Percentiles rank a stretch among this genome's conserved stretches.
Evolutionary conservation across 2,797 vertebrate species (phyloP).

Genomic region (Epinephelus awoara): DNA sequence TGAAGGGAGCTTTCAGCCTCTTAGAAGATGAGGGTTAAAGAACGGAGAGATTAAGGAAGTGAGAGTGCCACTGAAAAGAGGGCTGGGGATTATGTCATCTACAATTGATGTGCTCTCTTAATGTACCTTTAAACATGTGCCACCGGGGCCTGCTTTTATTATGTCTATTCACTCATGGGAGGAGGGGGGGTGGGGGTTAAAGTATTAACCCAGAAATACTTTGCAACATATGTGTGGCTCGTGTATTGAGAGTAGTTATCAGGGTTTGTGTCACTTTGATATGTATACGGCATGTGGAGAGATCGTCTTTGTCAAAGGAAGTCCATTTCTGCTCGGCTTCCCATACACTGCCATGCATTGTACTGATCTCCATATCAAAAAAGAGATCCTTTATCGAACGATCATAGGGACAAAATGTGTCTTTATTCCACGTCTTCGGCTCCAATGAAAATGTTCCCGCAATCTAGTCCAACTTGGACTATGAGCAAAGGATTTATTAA

Average conservation of each 20-base stretch:
- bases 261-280: conserved; percentile 83
- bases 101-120: conserved; percentile 85
- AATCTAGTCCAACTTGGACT: conserved; percentile 77
- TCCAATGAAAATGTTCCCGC: conserved; percentile 66
- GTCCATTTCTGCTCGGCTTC: conserved; percentile 72
- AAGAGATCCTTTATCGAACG: conserved; percentile 79
- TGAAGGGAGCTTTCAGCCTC: conserved; percentile 85
- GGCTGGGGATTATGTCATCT: conserved; percentile 84
- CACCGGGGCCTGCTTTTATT: conserved; percentile 81
- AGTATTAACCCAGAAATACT: conserved; percentile 82
- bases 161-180: conserved; percentile 72
- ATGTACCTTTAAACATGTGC: conserved; percentile 86
- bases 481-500: conserved; percentile 77
- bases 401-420: conserved; percentile 80
- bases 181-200: conserved; percentile 54
- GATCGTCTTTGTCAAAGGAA: conserved; percentile 76
- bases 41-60: conserved; percentile 85
- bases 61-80: conserved; percentile 80
- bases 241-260: conserved; percentile 73
- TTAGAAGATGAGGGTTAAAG: conserved; percentile 85
- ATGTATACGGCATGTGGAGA: conserved; percentile 72
- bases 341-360: conserved; percentile 73
- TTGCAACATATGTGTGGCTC: conserved; percentile 75
- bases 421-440: conserved; percentile 71
- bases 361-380: conserved; percentile 82